A percentile compares a stretch with the other conserved stretches of the same genome.
Evolutionary conservation across 2,113 vertebrate species (phyloP).

Genomic region (Pristiophorus japonicus): DNA sequence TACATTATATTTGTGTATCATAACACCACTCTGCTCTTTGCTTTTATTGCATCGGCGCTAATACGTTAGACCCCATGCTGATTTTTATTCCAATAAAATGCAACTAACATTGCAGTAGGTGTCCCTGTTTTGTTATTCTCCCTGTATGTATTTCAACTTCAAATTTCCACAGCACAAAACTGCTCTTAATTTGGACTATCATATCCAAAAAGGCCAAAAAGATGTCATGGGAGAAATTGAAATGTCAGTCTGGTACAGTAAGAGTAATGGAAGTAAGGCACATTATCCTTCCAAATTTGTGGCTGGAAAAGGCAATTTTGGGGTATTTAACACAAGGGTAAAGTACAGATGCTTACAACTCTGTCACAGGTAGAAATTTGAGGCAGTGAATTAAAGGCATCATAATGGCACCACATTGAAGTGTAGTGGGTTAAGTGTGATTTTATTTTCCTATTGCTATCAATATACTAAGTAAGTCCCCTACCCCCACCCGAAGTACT

Average conservation of each 20-base stretch:
- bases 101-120: neutral
- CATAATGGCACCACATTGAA: neutral
- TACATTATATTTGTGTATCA: neutral
- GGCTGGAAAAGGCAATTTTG: neutral
- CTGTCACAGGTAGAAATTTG: neutral
- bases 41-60: neutral
- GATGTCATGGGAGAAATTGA: neutral
- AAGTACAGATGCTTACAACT: neutral
- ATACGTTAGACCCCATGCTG: neutral
- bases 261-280: neutral
- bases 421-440: neutral
- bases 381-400: neutral
- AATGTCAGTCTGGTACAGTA: neutral
- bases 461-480: neutral
- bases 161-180: neutral
- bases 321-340: neutral
- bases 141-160: neutral
- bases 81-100: conserved; percentile 6
- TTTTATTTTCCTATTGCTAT: neutral
- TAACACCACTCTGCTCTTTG: no score
- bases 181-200: neutral
- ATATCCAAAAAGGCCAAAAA: neutral
- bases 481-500: no score
- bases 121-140: conserved; percentile 7
- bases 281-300: neutral